Evolutionary conservation across 2,113 vertebrate species (phyloP), one percentile per base, ranked within the genome.

Genomic region (Hirundichthys speculiger): DNA sequence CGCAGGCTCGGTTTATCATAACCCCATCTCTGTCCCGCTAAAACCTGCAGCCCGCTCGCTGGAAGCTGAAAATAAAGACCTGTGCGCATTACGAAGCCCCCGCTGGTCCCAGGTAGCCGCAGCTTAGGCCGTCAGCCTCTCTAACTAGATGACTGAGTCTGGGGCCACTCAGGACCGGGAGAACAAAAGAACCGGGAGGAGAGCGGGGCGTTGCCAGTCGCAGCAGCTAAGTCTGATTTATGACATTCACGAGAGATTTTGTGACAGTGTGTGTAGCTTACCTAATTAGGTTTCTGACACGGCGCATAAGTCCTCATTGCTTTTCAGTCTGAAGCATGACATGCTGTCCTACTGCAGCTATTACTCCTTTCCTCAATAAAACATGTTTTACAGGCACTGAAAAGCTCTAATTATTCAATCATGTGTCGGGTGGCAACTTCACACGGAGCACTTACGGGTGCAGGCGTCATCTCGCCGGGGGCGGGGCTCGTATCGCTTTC

Each of bases 401-500:
- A 86, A 75, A 59, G 40, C 12, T 53, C 75, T 82, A 79, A 89
- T 83, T 83, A 77, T 66, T 81, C 80, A 79, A 70, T 83, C 75
- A 65, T 67, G 62, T 50, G 64, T 40, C 57, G 77, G 74, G 77
- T 77, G n/a, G 84, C 77, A 71, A 64, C 80, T 85, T 86, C 80
- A 80, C 80, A 52, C 25, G 48, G 64, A 70, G 27, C 69, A 9
- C 66, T 75, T 78, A 70, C 24, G 73, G 75, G 83, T 65, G 48
- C 64, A 80, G 85, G 69, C 80, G 65, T 85, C 75, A 59, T 73
- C 75, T 75, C 79, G 50, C 61, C 25, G 1, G 79, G 30, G 83
- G 84, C 69, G 84, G 62, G 80, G 84, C 72, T 81, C 79, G 69
- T 79, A 80, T 85, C 61, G 69, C 87, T 88, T 83, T 75, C 65